Base-by-base conservation (phyloP, 1,140 invertebrate species). In the Lepidostoma basale region DNA sequence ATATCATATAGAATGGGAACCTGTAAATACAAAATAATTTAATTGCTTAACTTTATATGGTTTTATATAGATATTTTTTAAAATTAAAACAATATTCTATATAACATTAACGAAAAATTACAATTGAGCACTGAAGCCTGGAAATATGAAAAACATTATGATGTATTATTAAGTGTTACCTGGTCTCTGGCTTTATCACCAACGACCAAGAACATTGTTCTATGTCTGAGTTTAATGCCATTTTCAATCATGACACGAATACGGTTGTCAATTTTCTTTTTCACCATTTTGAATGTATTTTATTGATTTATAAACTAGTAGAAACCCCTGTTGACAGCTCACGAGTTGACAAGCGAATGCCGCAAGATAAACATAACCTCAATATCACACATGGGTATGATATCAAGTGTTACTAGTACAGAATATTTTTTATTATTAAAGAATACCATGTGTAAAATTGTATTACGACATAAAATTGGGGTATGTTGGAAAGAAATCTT, bases 1-100 rank as follows among this genome's bases (percentile, higher is more conserved):
- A 99, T 98, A 76, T 99, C 96, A 85, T 99, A 97, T 0, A 99
- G 82, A 79, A 98, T 95, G 2, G 96, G 93, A 69, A 98, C 91
- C 93, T 94, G 77, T 79, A 78, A 39, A 49, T n/a, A n/a, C n/a
- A n/a, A n/a, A n/a, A n/a, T n/a, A n/a, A n/a, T n/a, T n/a, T n/a
- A n/a, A n/a, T n/a, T n/a, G n/a, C n/a, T n/a, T n/a, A n/a, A n/a
- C n/a, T n/a, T n/a, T n/a, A n/a, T n/a, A n/a, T n/a, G n/a, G n/a
- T n/a, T n/a, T n/a, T n/a, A n/a, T n/a, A n/a, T n/a, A n/a, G n/a
- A n/a, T n/a, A n/a, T n/a, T n/a, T n/a, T n/a, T n/a, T n/a, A n/a
- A n/a, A n/a, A n/a, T n/a, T n/a, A n/a, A n/a, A 12, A 33, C 12
- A 33, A 33, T 6, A 33, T 12, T 6, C 30, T 33, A 12, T 6